phyloP scores from a whole-genome alignment of 2,797 vertebrate species.

The Oceanodroma leucorhoa region DNA sequence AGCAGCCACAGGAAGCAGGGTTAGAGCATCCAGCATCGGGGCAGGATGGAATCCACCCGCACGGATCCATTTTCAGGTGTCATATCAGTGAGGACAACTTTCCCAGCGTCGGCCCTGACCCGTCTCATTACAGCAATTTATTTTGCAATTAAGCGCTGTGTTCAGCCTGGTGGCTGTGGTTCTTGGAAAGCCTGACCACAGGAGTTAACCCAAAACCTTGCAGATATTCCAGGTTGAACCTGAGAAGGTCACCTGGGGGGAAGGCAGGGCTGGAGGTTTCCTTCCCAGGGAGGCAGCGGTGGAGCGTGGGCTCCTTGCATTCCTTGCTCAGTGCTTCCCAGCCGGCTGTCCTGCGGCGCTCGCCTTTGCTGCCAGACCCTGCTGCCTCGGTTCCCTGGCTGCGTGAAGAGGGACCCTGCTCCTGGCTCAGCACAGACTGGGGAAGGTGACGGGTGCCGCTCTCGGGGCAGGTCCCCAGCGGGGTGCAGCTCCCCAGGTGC shows the following conservation, averaged over 20 bases:
- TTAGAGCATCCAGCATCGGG: not conserved
- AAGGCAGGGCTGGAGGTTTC: not conserved
- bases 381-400: not conserved
- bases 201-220: not conserved
- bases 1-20: not conserved
- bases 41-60: not conserved
- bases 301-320: not conserved
- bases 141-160: rapidly evolving
- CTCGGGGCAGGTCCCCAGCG: rapidly evolving
- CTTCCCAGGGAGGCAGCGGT: not conserved
- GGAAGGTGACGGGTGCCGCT: not conserved
- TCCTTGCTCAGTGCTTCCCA: not conserved
- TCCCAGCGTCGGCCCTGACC: not conserved
- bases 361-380: not conserved
- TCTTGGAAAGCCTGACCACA: not conserved
- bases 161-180: not conserved
- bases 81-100: not conserved
- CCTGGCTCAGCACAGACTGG: not conserved
- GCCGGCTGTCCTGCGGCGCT: rapidly evolving
- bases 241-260: not conserved
- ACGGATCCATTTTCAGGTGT: not conserved
- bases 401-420: not conserved
- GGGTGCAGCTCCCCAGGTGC: not conserved
- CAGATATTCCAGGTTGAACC: not conserved
- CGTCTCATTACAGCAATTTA: not conserved